These are phyloP conservation scores for Athene noctua DNA, from an alignment of 2,113 vertebrate species.

Conservation along the genomic window DNA sequence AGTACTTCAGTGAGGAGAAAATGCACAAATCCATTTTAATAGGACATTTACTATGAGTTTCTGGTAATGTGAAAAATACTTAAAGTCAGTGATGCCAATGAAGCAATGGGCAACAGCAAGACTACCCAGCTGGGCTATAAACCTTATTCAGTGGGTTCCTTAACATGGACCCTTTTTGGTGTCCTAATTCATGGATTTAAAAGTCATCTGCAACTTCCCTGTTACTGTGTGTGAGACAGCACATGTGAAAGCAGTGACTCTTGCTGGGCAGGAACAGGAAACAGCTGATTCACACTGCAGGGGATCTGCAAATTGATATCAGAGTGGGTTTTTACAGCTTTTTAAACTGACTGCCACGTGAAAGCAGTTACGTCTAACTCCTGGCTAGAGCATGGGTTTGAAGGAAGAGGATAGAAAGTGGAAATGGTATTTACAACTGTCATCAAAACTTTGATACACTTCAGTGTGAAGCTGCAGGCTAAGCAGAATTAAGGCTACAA, in stretches of 20 bases:
- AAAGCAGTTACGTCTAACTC: not conserved
- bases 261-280: slow-evolving; percentile 33
- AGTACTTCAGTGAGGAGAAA: not conserved
- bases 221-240: not conserved
- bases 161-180: not conserved
- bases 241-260: not conserved
- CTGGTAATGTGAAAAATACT: not conserved
- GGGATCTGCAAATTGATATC: not conserved
- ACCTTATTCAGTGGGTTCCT: not conserved
- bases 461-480: not conserved
- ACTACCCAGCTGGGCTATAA: not conserved
- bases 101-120: not conserved
- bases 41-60: not conserved
- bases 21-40: not conserved
- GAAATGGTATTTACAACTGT: not conserved
- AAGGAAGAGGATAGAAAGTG: not conserved
- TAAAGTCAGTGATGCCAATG: not conserved
- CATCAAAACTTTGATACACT: not conserved
- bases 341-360: not conserved
- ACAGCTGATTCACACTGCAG: not conserved
- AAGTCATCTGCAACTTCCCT: not conserved
- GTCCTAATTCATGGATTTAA: not conserved
- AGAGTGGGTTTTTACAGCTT: not conserved
- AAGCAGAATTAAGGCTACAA: not conserved
- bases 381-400: not conserved